Evolutionary conservation across 1,140 invertebrate genomes (phyloP).

Genomic region (Campoletis sonorensis): DNA sequence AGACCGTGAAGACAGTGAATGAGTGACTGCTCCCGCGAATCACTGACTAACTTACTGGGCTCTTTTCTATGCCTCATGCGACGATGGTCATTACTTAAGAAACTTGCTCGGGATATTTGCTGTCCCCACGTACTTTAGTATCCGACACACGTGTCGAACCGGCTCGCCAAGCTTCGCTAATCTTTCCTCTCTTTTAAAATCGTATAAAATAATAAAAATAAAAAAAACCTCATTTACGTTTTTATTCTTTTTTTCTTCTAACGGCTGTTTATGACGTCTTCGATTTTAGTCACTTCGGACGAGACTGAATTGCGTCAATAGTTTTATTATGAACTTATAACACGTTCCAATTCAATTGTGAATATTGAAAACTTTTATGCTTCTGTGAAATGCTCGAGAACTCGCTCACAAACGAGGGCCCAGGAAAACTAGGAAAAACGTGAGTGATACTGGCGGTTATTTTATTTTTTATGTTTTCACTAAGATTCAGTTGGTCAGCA

Average conservation of each 20-base stretch:
- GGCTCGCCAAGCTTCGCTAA: slow-evolving; percentile 24
- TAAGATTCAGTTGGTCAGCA: too few species aligned
- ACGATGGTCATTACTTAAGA: slow-evolving; percentile 59
- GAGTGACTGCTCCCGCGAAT: slow-evolving; percentile 52
- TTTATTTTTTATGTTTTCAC: too few species aligned
- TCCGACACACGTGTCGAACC: slow-evolving; percentile 53
- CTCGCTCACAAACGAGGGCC: too few species aligned
- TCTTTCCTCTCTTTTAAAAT: not conserved
- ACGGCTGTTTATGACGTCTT: not conserved
- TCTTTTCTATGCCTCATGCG: slow-evolving; percentile 17
- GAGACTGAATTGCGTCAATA: too few species aligned
- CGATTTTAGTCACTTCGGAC: too few species aligned
- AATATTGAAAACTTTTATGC: too few species aligned
- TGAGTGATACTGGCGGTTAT: too few species aligned
- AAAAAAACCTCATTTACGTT: not conserved
- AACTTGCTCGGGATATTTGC: slow-evolving; percentile 59
- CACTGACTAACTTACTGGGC: slow-evolving; percentile 51
- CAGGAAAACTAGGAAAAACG: too few species aligned
- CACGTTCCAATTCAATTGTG: too few species aligned
- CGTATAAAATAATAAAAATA: not conserved
- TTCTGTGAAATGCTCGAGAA: too few species aligned
- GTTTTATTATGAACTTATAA: too few species aligned
- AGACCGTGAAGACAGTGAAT: slow-evolving; percentile 47
- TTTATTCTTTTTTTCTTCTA: not conserved
- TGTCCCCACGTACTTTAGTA: slow-evolving; percentile 47